Evolutionary conservation across 2,888 invertebrate genomes (phyloP), one percentile per base, ranked within the genome.

Genomic region (Lathronympha strigana): DNA sequence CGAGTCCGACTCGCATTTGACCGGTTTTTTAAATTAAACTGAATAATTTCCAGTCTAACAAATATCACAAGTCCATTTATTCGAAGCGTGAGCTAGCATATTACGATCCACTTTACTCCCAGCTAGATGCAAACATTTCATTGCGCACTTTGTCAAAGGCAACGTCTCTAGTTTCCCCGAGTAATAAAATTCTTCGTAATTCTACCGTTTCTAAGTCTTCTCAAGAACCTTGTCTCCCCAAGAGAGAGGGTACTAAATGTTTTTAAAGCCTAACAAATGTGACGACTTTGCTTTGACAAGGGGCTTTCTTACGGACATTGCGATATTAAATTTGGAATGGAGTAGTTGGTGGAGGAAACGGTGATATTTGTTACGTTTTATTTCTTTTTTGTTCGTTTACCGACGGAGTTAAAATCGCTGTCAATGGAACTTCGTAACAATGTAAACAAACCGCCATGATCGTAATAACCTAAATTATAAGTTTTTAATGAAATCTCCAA

Each of bases 261-360:
- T 60, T 64, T 53, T 60, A 64, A 64, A 64, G 58, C 64, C 58
- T 58, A 51, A 64, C 51, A 53, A 64, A 64, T 60, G 64, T 55
- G 63, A 55, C 43, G 58, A 64, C 64, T 58, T 53, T 28, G 36
- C 58, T 58, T 64, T 64, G 64, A 60, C 58, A 53, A 58, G 36
- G 51, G 40, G 31, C 33, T 53, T 58, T 51, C 50, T 63, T 47
- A 58, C 64, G 17, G 43, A 67, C 63, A 53, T 58, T 63, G 50
- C 63, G 63, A 63, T 67, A 67, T 67, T 67, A 67, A 58, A 64
- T 60, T 60, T 58, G 58, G 25, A 50, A 43, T n/a, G 15, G 63
- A 8, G 62, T 40, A 19, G 63, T 28, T 28, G 19, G 45, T 51
- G 40, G 3, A 19, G 25, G 25, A 21, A 28, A 19, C n/a, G 21